Evolutionary conservation across 2,888 invertebrate genomes (phyloP), one percentile per base, ranked within the genome.

Genomic region (Cenopis cana): DNA sequence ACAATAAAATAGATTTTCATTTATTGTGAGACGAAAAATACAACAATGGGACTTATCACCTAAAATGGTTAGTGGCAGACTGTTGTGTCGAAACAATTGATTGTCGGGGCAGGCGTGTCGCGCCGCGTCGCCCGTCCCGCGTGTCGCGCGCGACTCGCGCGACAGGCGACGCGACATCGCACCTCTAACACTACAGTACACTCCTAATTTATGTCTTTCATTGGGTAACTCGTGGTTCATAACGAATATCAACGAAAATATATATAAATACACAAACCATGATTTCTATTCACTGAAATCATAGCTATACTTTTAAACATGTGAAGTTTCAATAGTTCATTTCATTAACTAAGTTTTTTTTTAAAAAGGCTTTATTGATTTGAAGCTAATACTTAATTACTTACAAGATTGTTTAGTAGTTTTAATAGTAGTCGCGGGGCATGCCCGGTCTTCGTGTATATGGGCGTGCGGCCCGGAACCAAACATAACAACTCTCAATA

Each of bases 11-110:
- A 93, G 93, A 93, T 93, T 93, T 91, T 93, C 93, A 93, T 93
- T 93, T 93, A 93, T 93, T 93, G 93, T 93, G 93, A 93, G 93
- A 93, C 93, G 93, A 93, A 93, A 93, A 93, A 92, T 93, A 93
- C 93, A 93, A 93, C 93, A 93, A 93, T 93, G 93, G 93, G 92
- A 91, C 93, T 93, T 93, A 93, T 90, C 79, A 92, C 84, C 93
- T 93, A 93, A 86, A 89, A 92, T 92, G 92, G 91, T 93, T 93
- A 93, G 92, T 93, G 91, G 93, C 89, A 90, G 92, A 91, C 90
- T 89, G 92, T 90, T 85, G 89, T 86, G 90, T 90, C 88, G 89
- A 91, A 91, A 91, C 91, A 91, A 91, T 86, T 81, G 80, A 76
- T 62, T 83, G 84, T 82, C 78, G 78, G 79, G 79, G 78, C 79